Evolutionary conservation across 2,888 invertebrate genomes (phyloP), one percentile per base, ranked within the genome.

Genomic region (Drosophila barbarae): DNA sequence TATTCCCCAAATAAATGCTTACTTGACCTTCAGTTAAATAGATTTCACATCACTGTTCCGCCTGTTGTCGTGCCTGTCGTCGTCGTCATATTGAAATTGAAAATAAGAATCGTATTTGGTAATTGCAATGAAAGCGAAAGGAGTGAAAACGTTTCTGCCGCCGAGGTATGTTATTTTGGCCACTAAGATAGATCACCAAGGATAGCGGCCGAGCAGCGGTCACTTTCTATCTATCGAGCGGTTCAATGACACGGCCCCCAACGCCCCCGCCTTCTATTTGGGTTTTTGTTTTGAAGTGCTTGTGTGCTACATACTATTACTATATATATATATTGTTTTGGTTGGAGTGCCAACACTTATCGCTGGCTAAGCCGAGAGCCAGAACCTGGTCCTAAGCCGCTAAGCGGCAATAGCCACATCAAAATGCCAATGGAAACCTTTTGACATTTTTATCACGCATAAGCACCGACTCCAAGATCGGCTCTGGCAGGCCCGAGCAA

Each of bases 41-140:
- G 0, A 13, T 26, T 15, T 18, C 0, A 1, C 8, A 32, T 66
- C 76, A 81, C 59, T 57, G 80, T 77, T 65, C 46, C 10, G 54
- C 59, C 59, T 56, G 59, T 55, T 58, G 68, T 72, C 57, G 67
- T 68, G 65, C 68, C 72, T 81, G 81, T 84, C 79, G 81, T 78
- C 79, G 81, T 80, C 80, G 55, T 72, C 72, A 81, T 81, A 81
- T 81, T 84, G 81, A 81, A 81, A 81, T 82, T 84, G 84, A 84
- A 81, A 81, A 84, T 81, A 81, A 81, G 81, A 81, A 81, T 81
- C 81, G 81, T 81, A 81, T 81, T 81, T 81, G 81, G 81, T 81
- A 81, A 81, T 81, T 81, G 81, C 77, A 77, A 81, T 79, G 81
- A 81, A 81, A 81, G 81, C 81, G 81, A 81, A 81, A 81, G 81